Conservation (phyloP, 1,140 invertebrate genomes). For the Euschistus heros region DNA sequence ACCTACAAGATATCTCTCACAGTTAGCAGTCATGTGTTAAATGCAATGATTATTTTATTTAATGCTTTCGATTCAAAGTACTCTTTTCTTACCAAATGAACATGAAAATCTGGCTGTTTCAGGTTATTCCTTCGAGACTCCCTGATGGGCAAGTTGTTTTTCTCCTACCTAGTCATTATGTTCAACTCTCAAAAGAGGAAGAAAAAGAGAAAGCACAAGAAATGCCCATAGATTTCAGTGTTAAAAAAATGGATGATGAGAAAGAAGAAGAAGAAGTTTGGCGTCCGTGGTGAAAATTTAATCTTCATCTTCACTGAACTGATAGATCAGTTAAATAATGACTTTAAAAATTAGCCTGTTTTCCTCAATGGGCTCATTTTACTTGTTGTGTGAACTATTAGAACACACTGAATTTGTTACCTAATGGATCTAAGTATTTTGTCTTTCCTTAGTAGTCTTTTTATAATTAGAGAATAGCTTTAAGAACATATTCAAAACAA, state of each 20-base stretch:
- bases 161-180: constrained; percentile 43
- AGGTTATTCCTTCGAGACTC: constrained; percentile 42
- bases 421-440: constrained; percentile 11
- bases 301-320: too few species aligned
- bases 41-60: too few species aligned
- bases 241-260: constrained; percentile 30
- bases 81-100: not conserved
- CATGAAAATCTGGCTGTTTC: constrained; percentile 31
- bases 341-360: too few species aligned
- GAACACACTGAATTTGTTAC: constrained; percentile 8
- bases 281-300: constrained; percentile 29
- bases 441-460: constrained; percentile 10
- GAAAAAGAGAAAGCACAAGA: constrained; percentile 30
- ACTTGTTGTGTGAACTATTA: not conserved
- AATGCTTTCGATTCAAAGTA: too few species aligned
- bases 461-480: constrained; percentile 3
- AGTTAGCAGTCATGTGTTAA: too few species aligned
- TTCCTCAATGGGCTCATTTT: too few species aligned
- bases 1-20: not conserved
- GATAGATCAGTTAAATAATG: too few species aligned
- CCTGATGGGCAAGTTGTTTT: constrained; percentile 47
- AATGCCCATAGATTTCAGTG: constrained; percentile 30
- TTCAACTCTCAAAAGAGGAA: constrained; percentile 37
- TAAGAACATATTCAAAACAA: not conserved
- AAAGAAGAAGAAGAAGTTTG: constrained; percentile 28